Conservation (phyloP, 2,888 invertebrate species). For the Gandaritis pyraliata region DNA sequence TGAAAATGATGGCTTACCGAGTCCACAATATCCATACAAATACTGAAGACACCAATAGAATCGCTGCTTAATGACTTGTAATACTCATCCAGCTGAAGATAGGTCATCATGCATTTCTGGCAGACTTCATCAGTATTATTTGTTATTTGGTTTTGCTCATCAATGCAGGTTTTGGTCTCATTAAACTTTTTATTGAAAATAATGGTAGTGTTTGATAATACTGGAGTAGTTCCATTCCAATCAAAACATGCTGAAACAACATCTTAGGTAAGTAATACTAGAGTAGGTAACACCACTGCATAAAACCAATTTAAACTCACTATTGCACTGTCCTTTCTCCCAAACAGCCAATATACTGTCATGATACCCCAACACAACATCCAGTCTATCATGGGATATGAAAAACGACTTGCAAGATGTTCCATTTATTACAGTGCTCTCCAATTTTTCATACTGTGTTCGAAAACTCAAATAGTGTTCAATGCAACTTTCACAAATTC, state of each 20-base stretch:
- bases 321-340: constrained; percentile 86
- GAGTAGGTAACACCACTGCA: no score
- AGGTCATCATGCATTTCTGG: constrained; percentile 80
- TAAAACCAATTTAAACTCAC: constrained; percentile 55
- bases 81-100: constrained; percentile 81
- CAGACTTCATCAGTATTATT: constrained; percentile 74
- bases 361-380: constrained; percentile 85
- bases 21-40: constrained; percentile 89
- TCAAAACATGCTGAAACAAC: constrained; percentile 83
- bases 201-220: constrained; percentile 76
- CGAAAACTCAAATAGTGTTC: constrained; percentile 78
- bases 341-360: constrained; percentile 83
- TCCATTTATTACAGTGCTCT: constrained; percentile 71
- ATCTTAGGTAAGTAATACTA: constrained; percentile 9
- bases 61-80: constrained; percentile 84
- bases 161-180: constrained; percentile 74
- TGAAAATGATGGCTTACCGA: constrained; percentile 70
- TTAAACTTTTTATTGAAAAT: constrained; percentile 76
- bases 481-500: constrained; percentile 85
- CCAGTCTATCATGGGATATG: constrained; percentile 85
- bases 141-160: constrained; percentile 50
- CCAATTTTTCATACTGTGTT: constrained; percentile 79
- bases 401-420: constrained; percentile 84
- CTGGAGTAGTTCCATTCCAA: constrained; percentile 68
- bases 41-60: constrained; percentile 82